Base-by-base conservation (phyloP, 2,888 invertebrate species). In the Emmelina monodactyla region DNA sequence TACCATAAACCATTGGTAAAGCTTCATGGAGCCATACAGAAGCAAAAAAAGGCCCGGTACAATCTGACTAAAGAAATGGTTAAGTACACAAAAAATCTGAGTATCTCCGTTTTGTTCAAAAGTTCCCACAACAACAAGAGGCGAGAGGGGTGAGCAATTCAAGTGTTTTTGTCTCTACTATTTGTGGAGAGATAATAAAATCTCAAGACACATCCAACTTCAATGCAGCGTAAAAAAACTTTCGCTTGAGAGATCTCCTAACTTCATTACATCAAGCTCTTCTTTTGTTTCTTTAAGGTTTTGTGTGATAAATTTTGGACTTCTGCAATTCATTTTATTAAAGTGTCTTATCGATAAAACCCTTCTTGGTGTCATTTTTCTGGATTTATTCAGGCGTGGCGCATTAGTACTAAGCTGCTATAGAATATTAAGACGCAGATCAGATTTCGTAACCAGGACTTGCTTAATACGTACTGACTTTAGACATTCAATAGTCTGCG, bases 121-220 rank as follows among this genome's bases (percentile, higher is more conserved):
- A 55, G 62, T 76, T 75, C 78, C 73, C 78, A 78, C 72, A 79
- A 68, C 62, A 55, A 55, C 41, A 46, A 50, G 29, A 52, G 50
- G 54, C 57, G 62, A 65, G 66, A 67, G 64, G 66, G 71, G 71
- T 68, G 59, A 55, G 43, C 53, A 59, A 67, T 62, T 78, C 66
- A 65, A 76, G 78, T 71, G 70, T 75, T 76, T 78, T 78, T 78
- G 62, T 71, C 62, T 60, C 51, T 49, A 51, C 65, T 69, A 70
- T 70, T 72, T 68, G 63, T 70, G 53, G 61, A 67, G 66, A 55
- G 60, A 62, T 70, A 65, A 68, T 64, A 72, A 69, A 70, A 64
- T 53, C 53, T 49, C 55, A 58, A 58, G 49, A 59, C 55, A 65
- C 62, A 55, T 53, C 46, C 41, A 64, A 63, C 55, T 53, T 46